phyloP scores from a whole-genome alignment of 2,797 vertebrate genomes.

The Chiroxiphia lanceolata region DNA sequence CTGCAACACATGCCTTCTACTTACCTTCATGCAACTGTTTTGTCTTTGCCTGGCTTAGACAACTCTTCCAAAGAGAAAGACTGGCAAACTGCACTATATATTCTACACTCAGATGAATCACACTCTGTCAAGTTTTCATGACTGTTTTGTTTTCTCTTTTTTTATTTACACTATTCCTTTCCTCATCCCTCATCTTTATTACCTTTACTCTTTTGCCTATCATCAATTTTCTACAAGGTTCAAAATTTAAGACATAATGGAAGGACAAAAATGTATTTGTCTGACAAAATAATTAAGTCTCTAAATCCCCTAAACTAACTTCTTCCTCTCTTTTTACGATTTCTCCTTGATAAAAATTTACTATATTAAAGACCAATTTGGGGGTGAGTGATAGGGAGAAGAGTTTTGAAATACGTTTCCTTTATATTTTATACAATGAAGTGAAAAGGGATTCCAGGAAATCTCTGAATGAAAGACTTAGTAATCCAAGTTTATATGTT shows the following conservation, averaged over 20 bases:
- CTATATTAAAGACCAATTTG: background rate
- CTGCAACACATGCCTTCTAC: background rate
- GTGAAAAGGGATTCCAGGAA: background rate
- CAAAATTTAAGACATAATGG: background rate
- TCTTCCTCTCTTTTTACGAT: background rate
- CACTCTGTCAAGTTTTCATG: background rate
- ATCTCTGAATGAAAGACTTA: background rate
- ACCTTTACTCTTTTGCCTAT: background rate
- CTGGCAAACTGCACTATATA: background rate
- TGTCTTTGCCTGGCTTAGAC: background rate
- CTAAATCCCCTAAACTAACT: background rate
- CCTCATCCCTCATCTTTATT: background rate
- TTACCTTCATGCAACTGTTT: background rate
- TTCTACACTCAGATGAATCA: background rate
- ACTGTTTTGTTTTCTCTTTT: background rate
- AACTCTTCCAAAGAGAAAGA: background rate
- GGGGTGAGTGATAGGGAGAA: rapidly evolving
- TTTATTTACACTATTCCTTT: background rate
- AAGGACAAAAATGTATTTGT: background rate
- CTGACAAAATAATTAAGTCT: background rate
- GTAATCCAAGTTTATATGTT: background rate
- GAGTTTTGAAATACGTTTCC: background rate
- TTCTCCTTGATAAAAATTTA: background rate
- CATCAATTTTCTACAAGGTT: background rate
- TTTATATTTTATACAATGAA: background rate